Conservation (phyloP, 2,797 vertebrate species). For the Acomys russatus region DNA sequence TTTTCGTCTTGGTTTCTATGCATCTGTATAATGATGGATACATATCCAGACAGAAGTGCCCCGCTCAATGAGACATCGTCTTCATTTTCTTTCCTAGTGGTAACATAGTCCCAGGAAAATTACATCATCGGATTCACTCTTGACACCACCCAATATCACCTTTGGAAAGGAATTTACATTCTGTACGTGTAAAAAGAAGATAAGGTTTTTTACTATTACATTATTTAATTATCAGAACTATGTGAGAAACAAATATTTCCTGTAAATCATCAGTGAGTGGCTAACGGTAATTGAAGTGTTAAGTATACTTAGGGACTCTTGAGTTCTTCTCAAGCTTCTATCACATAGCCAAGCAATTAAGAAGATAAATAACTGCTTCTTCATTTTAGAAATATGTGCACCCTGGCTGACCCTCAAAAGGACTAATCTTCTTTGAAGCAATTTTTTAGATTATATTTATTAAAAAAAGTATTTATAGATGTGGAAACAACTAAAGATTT, state of each 20-base stretch:
- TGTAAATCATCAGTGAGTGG: neutral
- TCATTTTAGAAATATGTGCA: constrained; percentile 17
- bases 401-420: constrained; percentile 9
- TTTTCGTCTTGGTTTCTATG: neutral
- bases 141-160: neutral
- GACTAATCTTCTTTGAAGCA: constrained; percentile 15
- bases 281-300: neutral
- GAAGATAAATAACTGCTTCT: constrained; percentile 1
- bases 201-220: neutral
- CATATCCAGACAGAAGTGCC: neutral
- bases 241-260: neutral
- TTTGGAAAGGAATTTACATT: neutral
- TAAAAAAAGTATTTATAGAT: constrained; percentile 31
- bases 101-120: neutral
- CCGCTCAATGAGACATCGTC: neutral
- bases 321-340: neutral
- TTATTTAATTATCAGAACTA: neutral
- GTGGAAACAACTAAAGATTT: constrained; percentile 7
- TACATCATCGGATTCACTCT: neutral
- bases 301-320: neutral
- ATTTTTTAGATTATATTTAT: constrained; percentile 28
- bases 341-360: constrained; percentile 37
- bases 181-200: neutral
- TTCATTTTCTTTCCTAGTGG: neutral
- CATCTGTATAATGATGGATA: neutral